Base-by-base conservation (phyloP, 2,797 vertebrate species). In the Phalanger gymnotis region DNA sequence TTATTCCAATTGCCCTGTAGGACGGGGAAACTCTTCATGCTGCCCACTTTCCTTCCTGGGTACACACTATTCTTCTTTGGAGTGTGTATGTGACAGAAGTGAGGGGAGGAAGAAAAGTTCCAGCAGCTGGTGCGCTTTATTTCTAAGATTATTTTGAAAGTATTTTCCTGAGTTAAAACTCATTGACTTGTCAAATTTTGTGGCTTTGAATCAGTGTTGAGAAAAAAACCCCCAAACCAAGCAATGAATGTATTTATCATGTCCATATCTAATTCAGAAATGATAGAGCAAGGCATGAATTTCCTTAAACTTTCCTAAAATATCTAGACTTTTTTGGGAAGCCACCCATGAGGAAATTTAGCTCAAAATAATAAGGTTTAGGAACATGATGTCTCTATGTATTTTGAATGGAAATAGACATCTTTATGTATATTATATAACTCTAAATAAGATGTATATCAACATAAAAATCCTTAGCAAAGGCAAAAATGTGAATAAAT, bases 81-180 rank as follows among this genome's bases (percentile, higher is more conserved):
- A 27, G 25, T 57, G 56, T 58, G 54, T 54, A 16, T 12, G 30
- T 61, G 30, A 12, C 58, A 61, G n/a, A 73, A 22, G 22, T 73
- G 66, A 40, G 5, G n/a, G 14, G n/a, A 73, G n/a, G n/a, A 22
- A 73, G 34, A 73, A 73, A 73, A 40, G n/a, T 95, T 95, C 5
- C 14, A 90, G 10, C 16, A 73, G 10, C 66, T 73, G 28, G 10
- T 40, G 5, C n/a, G 40, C n/a, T 73, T 73, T 40, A 73, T 73
- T 73, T 94, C 91, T 96, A 40, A 93, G 73, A 95, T 92, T 93
- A 91, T 94, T 93, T n/a, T 51, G 73, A 93, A 95, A 30, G 19
- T 30, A 31, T 96, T 27, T 54, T 93, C 90, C 87, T 94, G 7
- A 87, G 55, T 96, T 81, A 92, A 93, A 96, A 95, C 94, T 93